A percentile compares a stretch with the other conserved stretches of the same genome.
These are phyloP conservation scores for Hyposoter dolosus DNA, from an alignment of 2,888 invertebrate genomes.

Conservation along the genomic window DNA sequence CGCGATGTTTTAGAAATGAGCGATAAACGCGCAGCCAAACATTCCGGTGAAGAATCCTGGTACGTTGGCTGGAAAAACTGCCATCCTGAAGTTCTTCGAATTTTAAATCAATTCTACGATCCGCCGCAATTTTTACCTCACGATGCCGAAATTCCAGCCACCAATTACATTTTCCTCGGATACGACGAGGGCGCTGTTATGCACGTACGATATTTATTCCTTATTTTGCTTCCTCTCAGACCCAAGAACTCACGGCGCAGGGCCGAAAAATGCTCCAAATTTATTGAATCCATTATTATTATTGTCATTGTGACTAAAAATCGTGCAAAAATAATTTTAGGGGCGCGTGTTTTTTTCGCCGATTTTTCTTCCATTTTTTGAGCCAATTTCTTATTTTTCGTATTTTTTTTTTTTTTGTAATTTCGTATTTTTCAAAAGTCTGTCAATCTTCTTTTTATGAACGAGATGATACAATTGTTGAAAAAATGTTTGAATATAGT, in stretches of 20 bases:
- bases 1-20: conserved; percentile 93
- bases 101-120: conserved; percentile 91
- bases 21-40: conserved; percentile 87
- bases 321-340: neutral
- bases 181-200: conserved; percentile 95
- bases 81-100: conserved; percentile 91
- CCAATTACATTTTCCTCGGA: conserved; percentile 97
- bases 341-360: neutral
- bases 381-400: neutral
- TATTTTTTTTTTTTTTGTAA: neutral
- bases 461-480: neutral
- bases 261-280: neutral
- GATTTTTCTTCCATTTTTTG: neutral
- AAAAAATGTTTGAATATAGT: conserved; percentile 85
- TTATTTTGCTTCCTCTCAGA: neutral
- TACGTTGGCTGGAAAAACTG: conserved; percentile 97
- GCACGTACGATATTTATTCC: conserved; percentile 88
- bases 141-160: conserved; percentile 94
- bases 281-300: neutral
- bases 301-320: neutral
- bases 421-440: neutral
- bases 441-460: neutral
- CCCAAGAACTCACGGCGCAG: neutral
- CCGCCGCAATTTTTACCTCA: conserved; percentile 94
- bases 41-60: conserved; percentile 90